Conservation (phyloP, 2,888 invertebrate species). For the Zygogramma bicolorata region DNA sequence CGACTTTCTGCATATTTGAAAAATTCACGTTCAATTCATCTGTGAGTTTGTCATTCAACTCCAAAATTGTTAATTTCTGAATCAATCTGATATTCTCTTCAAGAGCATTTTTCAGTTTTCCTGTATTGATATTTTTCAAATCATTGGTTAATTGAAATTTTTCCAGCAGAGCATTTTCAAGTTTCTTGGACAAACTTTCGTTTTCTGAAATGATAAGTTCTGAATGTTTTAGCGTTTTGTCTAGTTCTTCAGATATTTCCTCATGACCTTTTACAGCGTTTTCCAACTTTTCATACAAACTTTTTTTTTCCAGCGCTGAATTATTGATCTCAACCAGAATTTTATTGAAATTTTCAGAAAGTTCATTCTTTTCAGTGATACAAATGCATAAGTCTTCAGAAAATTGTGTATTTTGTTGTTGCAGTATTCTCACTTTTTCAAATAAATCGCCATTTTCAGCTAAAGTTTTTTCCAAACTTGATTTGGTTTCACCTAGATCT, state of each 20-base stretch:
- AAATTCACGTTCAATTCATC: not conserved
- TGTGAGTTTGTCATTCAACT: not conserved
- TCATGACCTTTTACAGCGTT: conserved; percentile 23
- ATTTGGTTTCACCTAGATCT: not conserved
- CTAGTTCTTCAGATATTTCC: conserved; percentile 31
- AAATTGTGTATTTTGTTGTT: not conserved
- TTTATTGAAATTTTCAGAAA: conserved; percentile 4
- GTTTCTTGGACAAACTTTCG: not conserved
- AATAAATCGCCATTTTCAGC: not conserved
- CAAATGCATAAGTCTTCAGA: not conserved
- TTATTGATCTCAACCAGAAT: not conserved
- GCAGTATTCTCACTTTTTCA: not conserved
- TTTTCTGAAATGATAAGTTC: not conserved
- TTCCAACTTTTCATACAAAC: conserved; percentile 29
- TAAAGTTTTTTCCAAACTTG: not conserved
- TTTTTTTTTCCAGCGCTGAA: conserved; percentile 14
- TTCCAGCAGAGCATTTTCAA: not conserved
- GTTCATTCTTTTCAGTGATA: not conserved
- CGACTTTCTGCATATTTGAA: not conserved
- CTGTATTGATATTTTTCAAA: conserved; percentile 7
- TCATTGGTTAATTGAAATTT: conserved; percentile 14
- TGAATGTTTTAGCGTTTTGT: conserved; percentile 22
- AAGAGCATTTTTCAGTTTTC: conserved; percentile 3
- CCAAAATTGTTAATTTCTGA: not conserved
- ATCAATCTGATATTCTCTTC: conserved; percentile 8